phyloP scores from a whole-genome alignment of 2,888 invertebrate genomes.

The Hirudinaria manillensis region DNA sequence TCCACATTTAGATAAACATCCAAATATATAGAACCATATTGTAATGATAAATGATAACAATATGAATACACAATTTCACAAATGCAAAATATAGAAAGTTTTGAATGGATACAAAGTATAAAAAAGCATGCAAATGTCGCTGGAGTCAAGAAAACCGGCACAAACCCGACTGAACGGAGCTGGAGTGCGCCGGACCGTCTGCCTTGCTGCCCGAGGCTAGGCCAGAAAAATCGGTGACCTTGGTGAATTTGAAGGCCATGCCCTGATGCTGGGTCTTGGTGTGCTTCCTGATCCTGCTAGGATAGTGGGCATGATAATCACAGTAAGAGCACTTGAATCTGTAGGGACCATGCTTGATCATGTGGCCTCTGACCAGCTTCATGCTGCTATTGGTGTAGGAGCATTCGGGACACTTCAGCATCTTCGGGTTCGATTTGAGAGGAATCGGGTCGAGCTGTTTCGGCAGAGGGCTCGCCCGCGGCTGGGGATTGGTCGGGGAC shows the following conservation, averaged over 20 bases:
- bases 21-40: too few relatives aligned
- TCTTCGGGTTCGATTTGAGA: constrained; percentile 16
- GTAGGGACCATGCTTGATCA: constrained; percentile 38
- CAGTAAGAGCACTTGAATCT: constrained; percentile 39
- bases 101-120: too few relatives aligned
- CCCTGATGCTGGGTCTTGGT: constrained; percentile 29
- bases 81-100: too few relatives aligned
- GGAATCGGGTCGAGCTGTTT: not conserved
- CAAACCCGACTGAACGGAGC: too few relatives aligned
- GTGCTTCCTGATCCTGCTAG: constrained; percentile 36
- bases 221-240: constrained; percentile 7
- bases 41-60: too few relatives aligned
- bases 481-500: not conserved
- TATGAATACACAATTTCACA: too few relatives aligned
- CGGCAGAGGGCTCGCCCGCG: not conserved
- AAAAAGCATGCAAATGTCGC: too few relatives aligned
- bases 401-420: constrained; percentile 33
- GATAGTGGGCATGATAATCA: constrained; percentile 35
- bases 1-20: too few relatives aligned
- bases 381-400: constrained; percentile 31
- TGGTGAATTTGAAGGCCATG: constrained; percentile 29
- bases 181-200: too few relatives aligned
- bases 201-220: too few relatives aligned
- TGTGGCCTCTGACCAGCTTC: constrained; percentile 36
- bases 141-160: too few relatives aligned